These are phyloP conservation scores for Mobula hypostoma DNA, from an alignment of 2,113 vertebrate species.

Conservation along the genomic window DNA sequence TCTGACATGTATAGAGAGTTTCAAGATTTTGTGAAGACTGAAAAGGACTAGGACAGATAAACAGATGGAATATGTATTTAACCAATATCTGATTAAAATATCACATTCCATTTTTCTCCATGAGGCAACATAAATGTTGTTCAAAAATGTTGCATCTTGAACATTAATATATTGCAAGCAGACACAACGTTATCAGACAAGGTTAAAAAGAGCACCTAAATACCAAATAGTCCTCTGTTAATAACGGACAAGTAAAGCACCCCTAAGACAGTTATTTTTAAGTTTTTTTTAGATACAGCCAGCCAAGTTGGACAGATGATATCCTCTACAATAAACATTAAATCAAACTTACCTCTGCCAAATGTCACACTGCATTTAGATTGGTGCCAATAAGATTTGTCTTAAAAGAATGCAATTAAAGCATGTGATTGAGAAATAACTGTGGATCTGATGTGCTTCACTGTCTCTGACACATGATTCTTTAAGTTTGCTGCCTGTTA, in stretches of 20 bases:
- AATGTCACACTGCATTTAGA: not conserved
- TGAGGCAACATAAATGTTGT: not conserved
- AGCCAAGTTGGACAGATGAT: not conserved
- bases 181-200: not conserved
- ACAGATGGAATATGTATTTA: conserved; percentile 11
- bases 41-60: not conserved
- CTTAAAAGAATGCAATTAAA: not conserved
- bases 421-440: not conserved
- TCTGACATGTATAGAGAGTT: not conserved
- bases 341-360: conserved; percentile 18
- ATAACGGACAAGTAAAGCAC: not conserved
- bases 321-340: not conserved
- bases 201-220: not conserved
- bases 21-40: conserved; percentile 16
- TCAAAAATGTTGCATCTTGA: not conserved
- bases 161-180: not conserved
- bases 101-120: not conserved
- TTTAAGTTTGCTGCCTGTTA: not conserved
- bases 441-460: not conserved
- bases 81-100: not conserved
- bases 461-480: not conserved
- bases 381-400: not conserved
- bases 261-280: not conserved
- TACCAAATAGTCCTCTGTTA: not conserved
- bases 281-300: not conserved